Evolutionary conservation across 2,797 vertebrate genomes (phyloP).

Genomic region (Channallabes apus): DNA sequence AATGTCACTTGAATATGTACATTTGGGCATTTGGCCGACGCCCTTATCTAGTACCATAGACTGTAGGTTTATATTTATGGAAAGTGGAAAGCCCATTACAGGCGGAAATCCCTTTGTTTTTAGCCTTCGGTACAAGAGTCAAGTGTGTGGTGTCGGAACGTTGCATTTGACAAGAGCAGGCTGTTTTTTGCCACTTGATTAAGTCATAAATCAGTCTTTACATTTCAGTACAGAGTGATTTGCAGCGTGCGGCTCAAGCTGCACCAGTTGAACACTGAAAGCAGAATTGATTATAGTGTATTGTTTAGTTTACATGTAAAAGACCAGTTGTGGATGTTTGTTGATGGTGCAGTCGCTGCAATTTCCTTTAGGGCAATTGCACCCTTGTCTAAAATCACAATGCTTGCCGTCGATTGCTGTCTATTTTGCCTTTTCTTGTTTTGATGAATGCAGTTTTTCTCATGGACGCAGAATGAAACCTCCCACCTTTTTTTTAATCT

Average conservation of each 20-base stretch:
- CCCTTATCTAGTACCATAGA: too few species aligned
- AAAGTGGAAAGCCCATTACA: too few species aligned
- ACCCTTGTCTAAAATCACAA: conserved; percentile 47
- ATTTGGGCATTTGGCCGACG: too few species aligned
- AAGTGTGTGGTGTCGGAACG: background rate
- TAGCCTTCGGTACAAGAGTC: background rate
- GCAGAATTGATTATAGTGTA: background rate
- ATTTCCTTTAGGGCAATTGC: conserved; percentile 37
- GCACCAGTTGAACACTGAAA: conserved; percentile 30
- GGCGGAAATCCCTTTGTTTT: too few species aligned
- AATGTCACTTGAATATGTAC: too few species aligned
- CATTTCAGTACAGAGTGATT: background rate
- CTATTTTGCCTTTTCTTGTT: conserved; percentile 53
- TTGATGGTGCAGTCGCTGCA: conserved; percentile 33
- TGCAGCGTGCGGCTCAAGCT: background rate
- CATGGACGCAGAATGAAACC: background rate
- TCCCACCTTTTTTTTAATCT: background rate
- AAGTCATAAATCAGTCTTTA: conserved; percentile 19
- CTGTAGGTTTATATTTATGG: too few species aligned
- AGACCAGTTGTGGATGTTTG: conserved; percentile 49
- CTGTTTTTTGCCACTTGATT: background rate
- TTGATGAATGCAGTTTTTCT: background rate
- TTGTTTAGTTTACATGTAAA: conserved; percentile 1
- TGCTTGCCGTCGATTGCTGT: conserved; percentile 42
- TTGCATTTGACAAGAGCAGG: too few species aligned